Evolutionary conservation across 2,888 invertebrate species (phyloP), one percentile per base, ranked within the genome.

Genomic region (Achlya flavicornis): DNA sequence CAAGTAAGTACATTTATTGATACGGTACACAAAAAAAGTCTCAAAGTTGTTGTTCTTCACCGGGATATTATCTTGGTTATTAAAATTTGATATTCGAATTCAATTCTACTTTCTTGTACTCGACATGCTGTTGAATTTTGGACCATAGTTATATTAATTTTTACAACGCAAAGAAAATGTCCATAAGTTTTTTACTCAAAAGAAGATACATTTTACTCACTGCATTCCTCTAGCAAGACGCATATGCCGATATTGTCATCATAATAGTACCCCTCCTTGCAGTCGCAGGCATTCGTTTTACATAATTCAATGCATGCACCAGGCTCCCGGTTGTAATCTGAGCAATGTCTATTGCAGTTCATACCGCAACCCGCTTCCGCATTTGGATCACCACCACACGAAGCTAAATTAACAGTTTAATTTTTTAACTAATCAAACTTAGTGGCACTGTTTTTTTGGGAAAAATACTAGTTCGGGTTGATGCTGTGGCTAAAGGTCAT

Each of bases 321-420:
- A 8, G 63, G 63, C 0, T 68, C 46, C n/a, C 66, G 65, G 1
- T 66, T 65, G 6, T 71, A 61, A 60, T 81, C 71, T 10, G 71
- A 71, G 61, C 84, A 82, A 38, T 58, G 63, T 57, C 46, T 62
- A 5, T 64, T 63, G 19, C 70, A 68, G 58, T 70, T 65, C 0
- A 61, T 57, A 4, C 67, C 66, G 43, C 70, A 70, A 1, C 70
- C 84, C 33, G 68, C 67, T 59, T 38, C 12, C 7, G 75, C 79
- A 58, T 78, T 73, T 4, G 58, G 57, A 65, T 81, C 81, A 12
- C 77, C 77, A 41, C 74, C 71, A 33, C 77, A 82, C 5, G 67
- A 69, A 5, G 72, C 82, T 82, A 46, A n/a, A 46, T 46, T 1
- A 46, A 46, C 46, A 46, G 46, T 46, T 46, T n/a, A 46, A n/a